A percentile compares a stretch with the other conserved stretches of the same genome.
Conservation (phyloP, 2,888 invertebrate genomes). For the Lysandra bellargus region DNA sequence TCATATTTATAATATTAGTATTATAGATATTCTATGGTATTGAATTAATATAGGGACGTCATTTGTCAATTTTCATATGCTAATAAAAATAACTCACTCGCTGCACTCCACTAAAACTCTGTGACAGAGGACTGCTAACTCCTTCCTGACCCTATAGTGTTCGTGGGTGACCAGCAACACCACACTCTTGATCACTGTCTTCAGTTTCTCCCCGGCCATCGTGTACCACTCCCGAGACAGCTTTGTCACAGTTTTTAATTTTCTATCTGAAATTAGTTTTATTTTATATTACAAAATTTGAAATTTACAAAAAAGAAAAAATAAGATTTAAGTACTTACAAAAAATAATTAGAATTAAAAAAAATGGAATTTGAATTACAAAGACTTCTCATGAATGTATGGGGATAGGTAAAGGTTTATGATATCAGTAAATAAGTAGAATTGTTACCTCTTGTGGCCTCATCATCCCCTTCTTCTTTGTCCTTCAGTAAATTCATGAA, state of each 20-base stretch:
- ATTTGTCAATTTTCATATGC: too few relatives aligned
- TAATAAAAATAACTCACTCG: constrained; percentile 60
- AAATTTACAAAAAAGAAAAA: too few relatives aligned
- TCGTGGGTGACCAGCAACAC: constrained; percentile 79
- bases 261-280: constrained; percentile 44
- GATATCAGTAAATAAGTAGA: too few relatives aligned
- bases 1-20: neutral
- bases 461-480: constrained; percentile 46
- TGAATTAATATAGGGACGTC: too few relatives aligned
- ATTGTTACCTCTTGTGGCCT: constrained; percentile 57
- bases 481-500: constrained; percentile 43
- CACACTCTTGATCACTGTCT: constrained; percentile 72
- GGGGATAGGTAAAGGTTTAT: too few relatives aligned
- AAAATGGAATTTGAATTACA: too few relatives aligned
- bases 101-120: constrained; percentile 81
- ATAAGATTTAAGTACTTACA: too few relatives aligned
- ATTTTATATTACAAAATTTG: constrained; percentile 32
- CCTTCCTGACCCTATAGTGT: constrained; percentile 81
- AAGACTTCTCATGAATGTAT: too few relatives aligned
- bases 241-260: constrained; percentile 51
- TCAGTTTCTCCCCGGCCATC: constrained; percentile 80
- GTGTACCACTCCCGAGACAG: constrained; percentile 80
- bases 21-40: neutral
- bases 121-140: constrained; percentile 81
- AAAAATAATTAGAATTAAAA: too few relatives aligned